Conservation (phyloP, 2,797 vertebrate species). For the Clarias laeviceps region DNA sequence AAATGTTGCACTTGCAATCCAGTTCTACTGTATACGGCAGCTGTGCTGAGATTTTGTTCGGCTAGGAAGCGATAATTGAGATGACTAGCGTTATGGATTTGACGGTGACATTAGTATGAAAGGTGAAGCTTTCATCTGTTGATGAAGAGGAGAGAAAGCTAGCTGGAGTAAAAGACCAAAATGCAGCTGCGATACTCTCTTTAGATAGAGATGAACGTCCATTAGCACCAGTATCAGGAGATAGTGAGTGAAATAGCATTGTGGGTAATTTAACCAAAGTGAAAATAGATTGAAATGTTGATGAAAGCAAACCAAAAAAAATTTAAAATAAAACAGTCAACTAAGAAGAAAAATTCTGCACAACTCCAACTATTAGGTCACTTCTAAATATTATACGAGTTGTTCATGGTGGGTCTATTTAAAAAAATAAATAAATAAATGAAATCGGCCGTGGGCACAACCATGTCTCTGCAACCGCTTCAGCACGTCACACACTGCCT, state of each 20-base stretch:
- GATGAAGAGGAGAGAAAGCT: background rate
- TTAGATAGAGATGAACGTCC: background rate
- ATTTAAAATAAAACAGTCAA: background rate
- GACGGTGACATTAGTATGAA: background rate
- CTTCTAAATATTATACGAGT: background rate
- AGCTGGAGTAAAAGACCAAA: background rate
- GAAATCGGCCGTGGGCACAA: background rate
- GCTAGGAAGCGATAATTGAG: background rate
- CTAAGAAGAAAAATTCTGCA: background rate
- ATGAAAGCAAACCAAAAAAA: no score
- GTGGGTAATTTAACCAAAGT: background rate
- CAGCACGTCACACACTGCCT: slow-evolving; percentile 35
- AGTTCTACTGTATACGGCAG: background rate
- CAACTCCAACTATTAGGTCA: background rate
- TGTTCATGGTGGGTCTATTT: background rate
- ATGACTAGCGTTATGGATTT: background rate
- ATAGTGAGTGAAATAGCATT: slow-evolving; percentile 11
- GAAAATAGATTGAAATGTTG: background rate
- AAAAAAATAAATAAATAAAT: no score
- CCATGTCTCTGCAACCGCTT: background rate
- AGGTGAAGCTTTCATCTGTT: background rate
- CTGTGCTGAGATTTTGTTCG: background rate
- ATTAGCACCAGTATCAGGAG: background rate
- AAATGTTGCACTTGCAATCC: background rate
- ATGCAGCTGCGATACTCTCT: background rate